Conservation (phyloP, 2,888 invertebrate species). For the Cerceris ruficornis region DNA sequence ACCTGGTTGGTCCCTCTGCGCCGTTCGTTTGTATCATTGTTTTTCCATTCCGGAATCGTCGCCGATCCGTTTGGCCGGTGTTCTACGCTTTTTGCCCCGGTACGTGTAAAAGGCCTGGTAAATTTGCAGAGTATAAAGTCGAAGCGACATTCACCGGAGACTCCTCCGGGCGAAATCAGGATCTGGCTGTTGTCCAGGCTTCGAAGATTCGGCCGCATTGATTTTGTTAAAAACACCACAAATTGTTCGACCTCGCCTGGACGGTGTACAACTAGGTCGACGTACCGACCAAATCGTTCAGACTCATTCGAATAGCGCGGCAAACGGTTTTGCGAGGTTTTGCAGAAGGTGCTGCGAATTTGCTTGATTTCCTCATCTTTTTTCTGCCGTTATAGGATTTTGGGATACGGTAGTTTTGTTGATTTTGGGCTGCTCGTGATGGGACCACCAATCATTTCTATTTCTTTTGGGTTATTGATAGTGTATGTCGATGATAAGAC, state of each 20-base stretch:
- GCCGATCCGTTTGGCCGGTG: conserved; percentile 54
- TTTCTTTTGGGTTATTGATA: no score
- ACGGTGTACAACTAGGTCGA: conserved; percentile 25
- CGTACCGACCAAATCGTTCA: conserved; percentile 21
- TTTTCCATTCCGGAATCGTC: conserved; percentile 25
- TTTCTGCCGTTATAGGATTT: no score
- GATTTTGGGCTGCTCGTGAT: no score
- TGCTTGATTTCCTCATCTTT: no score
- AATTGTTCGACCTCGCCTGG: conserved; percentile 49
- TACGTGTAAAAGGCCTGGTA: conserved; percentile 54
- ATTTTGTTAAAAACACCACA: conserved; percentile 64
- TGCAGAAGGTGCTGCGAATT: no score
- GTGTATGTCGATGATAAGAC: no score
- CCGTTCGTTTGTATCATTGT: conserved; percentile 22
- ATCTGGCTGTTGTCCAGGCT: conserved; percentile 65
- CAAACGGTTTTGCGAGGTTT: background rate
- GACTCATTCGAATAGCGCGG: background rate
- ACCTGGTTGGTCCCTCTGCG: conserved; percentile 4
- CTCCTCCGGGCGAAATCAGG: conserved; percentile 45
- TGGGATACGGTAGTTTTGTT: no score
- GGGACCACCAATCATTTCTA: no score
- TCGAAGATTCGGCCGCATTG: conserved; percentile 56
- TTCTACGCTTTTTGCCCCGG: conserved; percentile 46
- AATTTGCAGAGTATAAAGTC: conserved; percentile 54
- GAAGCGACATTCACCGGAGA: conserved; percentile 38